Evolutionary conservation across 2,888 invertebrate species (phyloP).

Genomic region (Diogma glabrata): DNA sequence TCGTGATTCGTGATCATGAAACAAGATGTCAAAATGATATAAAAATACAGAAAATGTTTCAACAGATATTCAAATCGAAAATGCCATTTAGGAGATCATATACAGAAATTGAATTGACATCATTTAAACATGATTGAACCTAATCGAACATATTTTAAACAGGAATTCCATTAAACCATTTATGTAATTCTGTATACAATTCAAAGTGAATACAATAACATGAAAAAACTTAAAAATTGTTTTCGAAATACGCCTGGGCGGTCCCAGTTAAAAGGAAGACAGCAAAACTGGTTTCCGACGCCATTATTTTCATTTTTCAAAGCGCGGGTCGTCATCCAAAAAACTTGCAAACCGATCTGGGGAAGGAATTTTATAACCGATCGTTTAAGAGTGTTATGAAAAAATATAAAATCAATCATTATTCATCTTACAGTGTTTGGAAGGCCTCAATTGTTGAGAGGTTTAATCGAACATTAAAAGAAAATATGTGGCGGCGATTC

Average conservation of each 20-base stretch:
- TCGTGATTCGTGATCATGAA: too few relatives aligned
- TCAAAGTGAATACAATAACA: too few relatives aligned
- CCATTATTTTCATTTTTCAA: background rate
- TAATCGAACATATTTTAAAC: too few relatives aligned
- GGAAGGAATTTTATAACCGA: background rate
- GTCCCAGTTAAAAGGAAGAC: background rate
- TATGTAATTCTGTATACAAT: too few relatives aligned
- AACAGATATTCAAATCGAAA: too few relatives aligned
- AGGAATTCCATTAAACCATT: too few relatives aligned
- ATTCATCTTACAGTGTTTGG: background rate
- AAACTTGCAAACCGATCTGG: background rate
- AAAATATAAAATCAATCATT: background rate
- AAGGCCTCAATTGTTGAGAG: conserved; percentile 6
- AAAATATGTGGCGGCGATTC: conserved; percentile 18
- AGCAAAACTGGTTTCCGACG: background rate
- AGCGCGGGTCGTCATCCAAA: background rate
- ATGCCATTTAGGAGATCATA: too few relatives aligned
- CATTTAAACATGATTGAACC: too few relatives aligned
- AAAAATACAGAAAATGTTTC: too few relatives aligned
- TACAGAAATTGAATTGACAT: too few relatives aligned
- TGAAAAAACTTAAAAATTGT: too few relatives aligned
- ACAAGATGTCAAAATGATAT: conserved; percentile 1
- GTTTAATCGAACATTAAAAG: conserved; percentile 9
- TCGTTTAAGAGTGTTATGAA: background rate
- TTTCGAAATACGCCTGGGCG: background rate